phyloP scores from a whole-genome alignment of 2,888 invertebrate genomes.

The Sisyra terminalis region DNA sequence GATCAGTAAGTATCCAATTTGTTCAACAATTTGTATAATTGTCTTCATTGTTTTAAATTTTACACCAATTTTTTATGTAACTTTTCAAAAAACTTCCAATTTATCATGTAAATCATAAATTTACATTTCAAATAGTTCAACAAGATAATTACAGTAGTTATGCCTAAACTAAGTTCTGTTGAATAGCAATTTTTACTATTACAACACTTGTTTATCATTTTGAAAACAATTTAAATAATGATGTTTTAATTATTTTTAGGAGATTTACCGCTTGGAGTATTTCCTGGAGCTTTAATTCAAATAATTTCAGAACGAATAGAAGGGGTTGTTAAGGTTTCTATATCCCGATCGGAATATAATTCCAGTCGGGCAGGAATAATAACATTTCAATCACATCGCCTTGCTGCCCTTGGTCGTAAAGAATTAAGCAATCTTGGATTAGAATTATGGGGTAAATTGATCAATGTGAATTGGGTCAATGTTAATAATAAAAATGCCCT shows the following conservation, averaged over 20 bases:
- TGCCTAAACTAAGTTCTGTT: no score
- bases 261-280: neutral
- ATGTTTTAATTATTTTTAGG: neutral
- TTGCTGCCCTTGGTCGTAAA: constrained; percentile 37
- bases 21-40: no score
- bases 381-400: constrained; percentile 53
- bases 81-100: no score
- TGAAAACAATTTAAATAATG: no score
- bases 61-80: no score
- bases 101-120: no score
- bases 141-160: no score
- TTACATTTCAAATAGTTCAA: no score
- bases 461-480: constrained; percentile 21
- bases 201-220: neutral
- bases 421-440: constrained; percentile 31
- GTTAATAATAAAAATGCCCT: constrained; percentile 16
- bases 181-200: no score
- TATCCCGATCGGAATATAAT: constrained; percentile 3
- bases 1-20: constrained; percentile 23
- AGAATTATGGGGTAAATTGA: constrained; percentile 16
- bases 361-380: constrained; percentile 46
- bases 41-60: no score
- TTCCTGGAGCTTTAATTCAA: constrained; percentile 4
- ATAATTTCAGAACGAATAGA: neutral
- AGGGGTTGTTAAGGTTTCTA: neutral